These are phyloP conservation scores for Cariama cristata DNA, from an alignment of 2,113 vertebrate species.

Conservation along the genomic window DNA sequence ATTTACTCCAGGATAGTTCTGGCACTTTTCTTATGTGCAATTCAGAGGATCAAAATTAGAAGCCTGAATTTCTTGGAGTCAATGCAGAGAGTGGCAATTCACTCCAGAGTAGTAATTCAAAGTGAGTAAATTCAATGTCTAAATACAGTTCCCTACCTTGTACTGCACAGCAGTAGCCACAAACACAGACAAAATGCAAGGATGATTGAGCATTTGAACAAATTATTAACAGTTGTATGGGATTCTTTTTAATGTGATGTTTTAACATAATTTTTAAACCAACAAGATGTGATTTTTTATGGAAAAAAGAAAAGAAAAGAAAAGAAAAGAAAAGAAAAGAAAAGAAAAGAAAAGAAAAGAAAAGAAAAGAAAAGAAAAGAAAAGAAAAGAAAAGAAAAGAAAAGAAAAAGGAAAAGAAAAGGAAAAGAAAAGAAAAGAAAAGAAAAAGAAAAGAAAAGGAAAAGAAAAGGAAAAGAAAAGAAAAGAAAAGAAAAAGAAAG, in stretches of 20 bases:
- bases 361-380: background rate
- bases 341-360: background rate
- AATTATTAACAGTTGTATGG: background rate
- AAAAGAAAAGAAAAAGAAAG: background rate
- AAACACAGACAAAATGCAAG: background rate
- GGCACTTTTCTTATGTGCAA: background rate
- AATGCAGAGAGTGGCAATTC: background rate
- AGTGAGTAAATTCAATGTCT: background rate
- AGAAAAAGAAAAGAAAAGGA: background rate
- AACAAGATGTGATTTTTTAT: background rate
- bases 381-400: background rate
- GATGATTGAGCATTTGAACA: background rate
- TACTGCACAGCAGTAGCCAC: background rate
- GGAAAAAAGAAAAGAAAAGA: background rate
- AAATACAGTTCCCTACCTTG: background rate
- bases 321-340: background rate
- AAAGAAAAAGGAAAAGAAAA: background rate
- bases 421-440: background rate
- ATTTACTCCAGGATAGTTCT: background rate
- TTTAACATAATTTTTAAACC: background rate
- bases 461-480: background rate
- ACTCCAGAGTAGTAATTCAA: background rate
- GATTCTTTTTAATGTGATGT: background rate
- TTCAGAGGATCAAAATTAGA: background rate
- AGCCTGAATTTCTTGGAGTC: background rate